A percentile compares a stretch with the other conserved stretches of the same genome.
Conservation (phyloP, 1,140 invertebrate species). For the Coenobita brevimanus region DNA sequence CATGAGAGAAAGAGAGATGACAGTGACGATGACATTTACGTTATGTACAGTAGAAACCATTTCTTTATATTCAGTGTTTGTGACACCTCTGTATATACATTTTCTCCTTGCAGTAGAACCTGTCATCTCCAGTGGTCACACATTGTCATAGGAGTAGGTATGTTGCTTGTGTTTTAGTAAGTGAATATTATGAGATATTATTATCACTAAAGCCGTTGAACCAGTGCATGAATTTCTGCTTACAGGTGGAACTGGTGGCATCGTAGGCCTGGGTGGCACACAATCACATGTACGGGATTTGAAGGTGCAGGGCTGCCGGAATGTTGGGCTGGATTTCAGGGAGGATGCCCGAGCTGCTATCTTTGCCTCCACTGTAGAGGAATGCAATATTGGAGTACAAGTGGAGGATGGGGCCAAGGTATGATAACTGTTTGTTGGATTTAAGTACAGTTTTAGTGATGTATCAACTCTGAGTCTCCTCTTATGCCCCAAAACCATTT, state of each 20-base stretch:
- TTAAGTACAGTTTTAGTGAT: neutral
- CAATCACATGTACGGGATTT: neutral
- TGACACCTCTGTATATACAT: no score
- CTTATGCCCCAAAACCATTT: neutral
- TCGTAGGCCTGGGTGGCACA: neutral
- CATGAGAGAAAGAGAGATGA: neutral
- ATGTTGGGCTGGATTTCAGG: neutral
- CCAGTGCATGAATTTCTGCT: neutral
- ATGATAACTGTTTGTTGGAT: neutral
- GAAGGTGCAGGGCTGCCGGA: neutral
- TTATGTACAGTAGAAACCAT: neutral
- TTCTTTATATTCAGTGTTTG: no score
- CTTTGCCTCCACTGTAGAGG: neutral
- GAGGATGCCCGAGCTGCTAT: slow-evolving; percentile 4
- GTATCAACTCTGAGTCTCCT: neutral
- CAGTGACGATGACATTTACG: neutral
- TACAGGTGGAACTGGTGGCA: slow-evolving; percentile 10
- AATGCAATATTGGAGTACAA: neutral
- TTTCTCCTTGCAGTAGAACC: no score
- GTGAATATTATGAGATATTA: neutral
- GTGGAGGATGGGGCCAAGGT: slow-evolving; percentile 11
- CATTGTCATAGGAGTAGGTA: no score
- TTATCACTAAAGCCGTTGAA: neutral
- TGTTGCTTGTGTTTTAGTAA: neutral
- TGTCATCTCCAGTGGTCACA: no score